Conservation (phyloP, 2,888 invertebrate genomes). For the Erannis defoliaria region DNA sequence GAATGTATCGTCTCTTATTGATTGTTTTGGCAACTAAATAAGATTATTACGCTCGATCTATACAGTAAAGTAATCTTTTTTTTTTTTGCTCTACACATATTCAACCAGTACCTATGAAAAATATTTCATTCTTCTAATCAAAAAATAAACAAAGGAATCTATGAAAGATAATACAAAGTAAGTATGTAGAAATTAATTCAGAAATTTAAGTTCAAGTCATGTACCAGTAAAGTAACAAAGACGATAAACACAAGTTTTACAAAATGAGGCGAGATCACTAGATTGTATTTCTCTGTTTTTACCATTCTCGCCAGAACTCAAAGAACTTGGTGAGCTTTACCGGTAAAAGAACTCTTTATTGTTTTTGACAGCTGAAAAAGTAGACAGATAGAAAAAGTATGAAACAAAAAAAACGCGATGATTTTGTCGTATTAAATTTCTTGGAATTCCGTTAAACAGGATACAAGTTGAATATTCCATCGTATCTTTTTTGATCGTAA, state of each 20-base stretch:
- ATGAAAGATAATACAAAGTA: no score
- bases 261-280: neutral
- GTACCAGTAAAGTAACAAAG: neutral
- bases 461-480: neutral
- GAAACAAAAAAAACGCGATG: constrained; percentile 1
- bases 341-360: constrained; percentile 9
- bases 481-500: neutral
- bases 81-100: no score
- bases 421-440: constrained; percentile 6
- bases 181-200: neutral
- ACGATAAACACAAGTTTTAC: neutral
- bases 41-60: no score
- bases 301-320: neutral
- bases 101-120: no score
- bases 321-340: neutral
- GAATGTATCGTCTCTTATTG: no score
- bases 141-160: no score
- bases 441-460: neutral
- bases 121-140: no score
- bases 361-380: constrained; percentile 6
- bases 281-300: neutral
- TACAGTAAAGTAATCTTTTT: no score
- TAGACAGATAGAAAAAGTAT: constrained; percentile 11
- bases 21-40: no score
- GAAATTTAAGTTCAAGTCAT: neutral